These are phyloP conservation scores for Petrolisthes cinctipes DNA, from an alignment of 2,888 invertebrate species.

Conservation along the genomic window DNA sequence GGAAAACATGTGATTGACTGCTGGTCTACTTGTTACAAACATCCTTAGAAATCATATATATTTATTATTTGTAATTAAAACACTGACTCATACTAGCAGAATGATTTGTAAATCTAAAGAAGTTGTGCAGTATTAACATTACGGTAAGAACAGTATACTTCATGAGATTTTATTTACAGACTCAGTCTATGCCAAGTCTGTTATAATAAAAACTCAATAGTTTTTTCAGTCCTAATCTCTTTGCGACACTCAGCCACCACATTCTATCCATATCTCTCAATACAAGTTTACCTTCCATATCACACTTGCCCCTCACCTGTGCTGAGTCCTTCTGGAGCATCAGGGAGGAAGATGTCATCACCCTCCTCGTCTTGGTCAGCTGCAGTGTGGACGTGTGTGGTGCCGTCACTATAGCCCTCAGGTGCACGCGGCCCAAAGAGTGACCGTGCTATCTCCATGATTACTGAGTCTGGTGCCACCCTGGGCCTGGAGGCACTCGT, in stretches of 20 bases:
- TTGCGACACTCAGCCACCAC: not conserved
- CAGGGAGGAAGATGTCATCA: slow-evolving; percentile 61
- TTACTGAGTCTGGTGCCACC: not conserved
- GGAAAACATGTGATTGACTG: no score
- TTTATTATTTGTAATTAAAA: no score
- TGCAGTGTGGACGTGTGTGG: slow-evolving; percentile 81
- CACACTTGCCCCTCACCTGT: slow-evolving; percentile 27
- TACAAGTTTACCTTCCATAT: not conserved
- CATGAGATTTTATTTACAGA: no score
- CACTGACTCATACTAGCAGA: no score
- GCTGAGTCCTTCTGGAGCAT: slow-evolving; percentile 48
- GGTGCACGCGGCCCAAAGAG: slow-evolving; percentile 87
- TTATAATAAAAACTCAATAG: not conserved
- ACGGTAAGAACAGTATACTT: no score
- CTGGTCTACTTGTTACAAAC: no score
- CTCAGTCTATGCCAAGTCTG: no score
- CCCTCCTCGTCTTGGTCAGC: slow-evolving; percentile 66
- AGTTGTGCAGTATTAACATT: no score
- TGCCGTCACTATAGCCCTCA: slow-evolving; percentile 87
- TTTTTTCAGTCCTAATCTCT: not conserved
- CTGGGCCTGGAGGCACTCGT: not conserved
- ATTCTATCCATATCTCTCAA: not conserved
- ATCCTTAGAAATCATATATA: no score
- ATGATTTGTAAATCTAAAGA: no score
- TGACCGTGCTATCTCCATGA: slow-evolving; percentile 92